Evolutionary conservation across 2,797 vertebrate species (phyloP).

Genomic region (Meda fulgida): DNA sequence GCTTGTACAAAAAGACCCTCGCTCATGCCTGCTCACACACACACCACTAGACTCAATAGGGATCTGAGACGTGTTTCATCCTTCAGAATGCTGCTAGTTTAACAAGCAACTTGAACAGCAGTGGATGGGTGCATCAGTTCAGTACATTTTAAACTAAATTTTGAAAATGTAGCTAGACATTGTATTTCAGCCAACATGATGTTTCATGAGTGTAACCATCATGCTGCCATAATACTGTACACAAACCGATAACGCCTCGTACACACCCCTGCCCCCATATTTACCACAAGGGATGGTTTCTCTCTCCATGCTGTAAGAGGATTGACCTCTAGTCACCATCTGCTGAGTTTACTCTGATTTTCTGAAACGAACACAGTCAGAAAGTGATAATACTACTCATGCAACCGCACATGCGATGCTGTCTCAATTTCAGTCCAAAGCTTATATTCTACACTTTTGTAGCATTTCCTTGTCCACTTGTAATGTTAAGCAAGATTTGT

Average conservation of each 20-base stretch:
- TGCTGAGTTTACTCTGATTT: conserved; percentile 23
- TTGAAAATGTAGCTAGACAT: background rate
- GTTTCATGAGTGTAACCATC: background rate
- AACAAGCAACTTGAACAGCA: background rate
- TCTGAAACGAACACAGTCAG: background rate
- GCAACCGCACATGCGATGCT: background rate
- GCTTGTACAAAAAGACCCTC: background rate
- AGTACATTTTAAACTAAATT: background rate
- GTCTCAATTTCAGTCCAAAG: background rate
- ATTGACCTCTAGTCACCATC: conserved; percentile 47
- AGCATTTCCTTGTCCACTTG: background rate
- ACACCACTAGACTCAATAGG: background rate
- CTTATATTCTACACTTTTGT: background rate
- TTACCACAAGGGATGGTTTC: background rate
- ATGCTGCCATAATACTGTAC: background rate
- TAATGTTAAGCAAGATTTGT: background rate
- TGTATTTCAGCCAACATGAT: background rate
- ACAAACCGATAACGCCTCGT: conserved; percentile 7
- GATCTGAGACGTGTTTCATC: background rate
- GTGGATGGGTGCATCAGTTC: background rate
- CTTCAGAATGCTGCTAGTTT: background rate
- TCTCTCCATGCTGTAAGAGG: conserved; percentile 35
- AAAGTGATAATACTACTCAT: background rate
- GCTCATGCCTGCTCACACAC: background rate
- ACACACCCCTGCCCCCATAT: conserved; percentile 41